Conservation (phyloP, 2,113 vertebrate species). For the Pica pica region DNA sequence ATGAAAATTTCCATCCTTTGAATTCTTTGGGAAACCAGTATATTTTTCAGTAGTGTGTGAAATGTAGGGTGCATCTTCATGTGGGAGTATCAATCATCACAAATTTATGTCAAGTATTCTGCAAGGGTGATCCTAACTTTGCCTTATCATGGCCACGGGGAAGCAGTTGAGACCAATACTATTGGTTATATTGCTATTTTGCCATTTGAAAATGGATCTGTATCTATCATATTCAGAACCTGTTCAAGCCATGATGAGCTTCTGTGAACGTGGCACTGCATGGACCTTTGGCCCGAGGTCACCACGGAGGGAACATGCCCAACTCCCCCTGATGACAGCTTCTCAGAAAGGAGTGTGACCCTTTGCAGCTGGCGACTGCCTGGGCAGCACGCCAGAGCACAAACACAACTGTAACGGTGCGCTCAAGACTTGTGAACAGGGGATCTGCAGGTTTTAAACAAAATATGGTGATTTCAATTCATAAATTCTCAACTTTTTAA, state of each 20-base stretch:
- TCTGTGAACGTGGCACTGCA: not conserved
- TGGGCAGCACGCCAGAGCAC: not conserved
- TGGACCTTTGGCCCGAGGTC: not conserved
- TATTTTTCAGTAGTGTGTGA: not conserved
- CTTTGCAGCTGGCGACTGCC: not conserved
- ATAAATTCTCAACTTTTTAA: not conserved
- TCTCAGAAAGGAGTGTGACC: not conserved
- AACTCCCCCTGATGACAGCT: not conserved
- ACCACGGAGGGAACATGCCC: not conserved
- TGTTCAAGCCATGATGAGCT: not conserved
- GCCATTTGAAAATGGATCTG: not conserved
- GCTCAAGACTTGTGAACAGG: not conserved
- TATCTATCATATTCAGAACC: not conserved
- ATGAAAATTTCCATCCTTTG: not conserved
- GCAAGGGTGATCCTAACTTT: not conserved
- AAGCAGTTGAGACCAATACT: not conserved
- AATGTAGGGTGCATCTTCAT: not conserved
- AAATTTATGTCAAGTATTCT: not conserved
- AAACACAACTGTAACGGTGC: accelerated
- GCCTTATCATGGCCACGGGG: not conserved
- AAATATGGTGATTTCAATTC: not conserved
- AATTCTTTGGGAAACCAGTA: not conserved
- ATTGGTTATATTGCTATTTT: not conserved
- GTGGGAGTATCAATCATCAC: not conserved
- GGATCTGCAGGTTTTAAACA: not conserved